These are phyloP conservation scores for human (Homo sapiens) DNA, from an alignment of 2,113 vertebrate species.

Conservation along the genomic window GRCh38 chr3:116149001-116149500, in stretches of 20 bases:
- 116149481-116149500: conserved; percentile 71
- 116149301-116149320: conserved; percentile 30
- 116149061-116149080: conserved; percentile 66
- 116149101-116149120: conserved; percentile 61
- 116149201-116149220: background rate
- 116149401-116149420: conserved; percentile 78
- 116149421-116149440: conserved; percentile 70
- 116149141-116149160: conserved; percentile 17
- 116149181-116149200: background rate
- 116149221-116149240: conserved; percentile 6
- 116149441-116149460: conserved; percentile 75
- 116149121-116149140: background rate
- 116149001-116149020: conserved; percentile 67
- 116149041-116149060: conserved; percentile 42
- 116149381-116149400: conserved; percentile 73
- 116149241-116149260: background rate
- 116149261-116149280: background rate
- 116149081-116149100: conserved; percentile 16
- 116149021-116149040: conserved; percentile 56
- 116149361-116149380: conserved; percentile 80
- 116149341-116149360: conserved; percentile 71
- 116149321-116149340: conserved; percentile 71
- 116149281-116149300: background rate
- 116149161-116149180: background rate
- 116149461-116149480: conserved; percentile 75